Percentiles rank a stretch among this genome's conserved stretches.
These are phyloP conservation scores for Sylvilagus floridanus DNA, from an alignment of 2,797 vertebrate species.

Conservation along the genomic window DNA sequence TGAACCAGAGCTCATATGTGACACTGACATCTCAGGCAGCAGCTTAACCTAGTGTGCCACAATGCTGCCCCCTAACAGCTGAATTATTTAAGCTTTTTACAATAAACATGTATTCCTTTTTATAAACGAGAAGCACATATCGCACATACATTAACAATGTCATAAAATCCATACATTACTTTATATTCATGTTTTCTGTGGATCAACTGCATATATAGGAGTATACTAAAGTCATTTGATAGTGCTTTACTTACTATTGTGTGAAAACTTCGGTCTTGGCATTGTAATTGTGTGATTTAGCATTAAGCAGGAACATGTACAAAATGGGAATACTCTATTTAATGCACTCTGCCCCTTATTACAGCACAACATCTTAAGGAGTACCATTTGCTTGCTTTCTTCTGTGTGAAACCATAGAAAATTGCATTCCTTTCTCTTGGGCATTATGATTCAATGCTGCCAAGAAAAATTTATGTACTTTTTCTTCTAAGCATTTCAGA, in stretches of 20 bases:
- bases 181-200: not conserved
- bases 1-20: too few species aligned
- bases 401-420: not conserved
- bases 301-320: slow-evolving; percentile 20
- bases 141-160: not conserved
- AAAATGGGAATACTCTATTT: slow-evolving; percentile 9
- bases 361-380: not conserved
- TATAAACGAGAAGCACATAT: not conserved
- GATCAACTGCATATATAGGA: not conserved
- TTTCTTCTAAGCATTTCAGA: slow-evolving; percentile 52
- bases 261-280: not conserved
- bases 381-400: slow-evolving; percentile 20
- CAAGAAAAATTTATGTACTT: slow-evolving; percentile 8
- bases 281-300: slow-evolving; percentile 34
- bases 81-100: not conserved
- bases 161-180: not conserved
- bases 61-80: not conserved
- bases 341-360: not conserved
- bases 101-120: slow-evolving; percentile 1
- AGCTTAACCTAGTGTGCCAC: too few species aligned
- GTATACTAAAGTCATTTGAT: not conserved
- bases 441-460: slow-evolving; percentile 22
- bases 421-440: not conserved
- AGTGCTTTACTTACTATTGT: not conserved
- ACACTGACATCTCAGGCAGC: too few species aligned